Base-by-base conservation (phyloP, 2,888 invertebrate species). In the Dysmachus trigonus region DNA sequence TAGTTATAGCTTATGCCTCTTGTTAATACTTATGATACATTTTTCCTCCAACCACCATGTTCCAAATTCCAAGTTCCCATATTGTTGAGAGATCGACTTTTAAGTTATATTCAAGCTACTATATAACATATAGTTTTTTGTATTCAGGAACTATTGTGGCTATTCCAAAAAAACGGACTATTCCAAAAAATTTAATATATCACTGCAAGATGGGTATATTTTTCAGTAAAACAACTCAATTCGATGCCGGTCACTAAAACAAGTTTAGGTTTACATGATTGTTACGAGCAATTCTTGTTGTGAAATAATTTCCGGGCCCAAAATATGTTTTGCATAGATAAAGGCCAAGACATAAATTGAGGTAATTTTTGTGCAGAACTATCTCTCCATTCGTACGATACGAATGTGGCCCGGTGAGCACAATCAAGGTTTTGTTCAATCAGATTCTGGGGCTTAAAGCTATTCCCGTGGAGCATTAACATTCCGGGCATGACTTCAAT, bases 401-500 rank as follows among this genome's bases (percentile, higher is more conserved):
- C n/a, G 47, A 47, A 47, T n/a, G 47, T 4, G n/a, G 6, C 6
- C 6, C 18, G 47, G 47, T 47, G 7, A 15, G 18, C 47, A n/a
- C 47, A 47, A 0, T 47, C 4, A 47, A 47, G n/a, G n/a, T 47
- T 47, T 38, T 4, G 38, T 76, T 76, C 76, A 35, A 33, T 76
- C 35, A 62, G 2, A 22, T 18, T 18, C 22, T 38, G 8, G 76
- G 38, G 38, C 76, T 76, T 76, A 22, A 33, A 38, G n/a, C 33
- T 38, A 13, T 76, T 22, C 22, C n/a, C 7, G 38, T 8, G 22
- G 38, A 13, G 18, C 76, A 35, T 76, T 76, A 76, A 38, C 76
- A 76, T 76, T 76, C 76, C 76, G 18, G 22, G 38, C 76, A 76
- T 33, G 35, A 76, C 76, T 76, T 76, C 38, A 76, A 76, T 76